Base-by-base conservation (phyloP, 2,113 vertebrate species). In the Lophochroa leadbeateri region DNA sequence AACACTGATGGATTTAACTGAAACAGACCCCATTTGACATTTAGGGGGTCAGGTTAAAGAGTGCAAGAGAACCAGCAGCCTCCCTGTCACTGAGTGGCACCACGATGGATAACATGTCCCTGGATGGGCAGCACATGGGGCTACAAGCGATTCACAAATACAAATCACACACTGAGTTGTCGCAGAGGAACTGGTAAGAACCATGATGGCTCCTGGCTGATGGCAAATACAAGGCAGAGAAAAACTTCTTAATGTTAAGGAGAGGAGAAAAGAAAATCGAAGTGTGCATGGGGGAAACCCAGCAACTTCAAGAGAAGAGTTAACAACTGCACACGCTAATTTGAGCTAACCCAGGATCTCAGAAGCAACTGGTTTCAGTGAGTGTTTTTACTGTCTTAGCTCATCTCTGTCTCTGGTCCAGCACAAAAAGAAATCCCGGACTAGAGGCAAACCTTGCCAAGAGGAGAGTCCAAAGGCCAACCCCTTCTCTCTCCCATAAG, bases 71-170 rank as follows among this genome's bases (percentile, higher is more conserved):
- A n/a, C 15, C 15, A 19, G 16, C 29, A 49, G 44, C 31, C 31
- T 39, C 49, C 44, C 33, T 2, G 23, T 17, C 29, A 0, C 61
- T 2, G 19, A 64, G 35, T 2, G 15, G 53, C 33, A 77, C 8
- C 3, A 1, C 0, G 0, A 55, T 1, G 29, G 44, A 3, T 13
- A 31, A 35, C 0, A 0, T 2, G 7, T 5, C 50, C 67, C 39
- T 46, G 60, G 44, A 11, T 5, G 49, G 83, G 28, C 6, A n/a
- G 8, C 0, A 4, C 4, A 2, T 2, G 13, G 21, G 33, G 58
- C 9, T 17, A 13, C 17, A 1, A 6, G 37, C 69, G 18, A 27
- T 6, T 4, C 9, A 33, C 1, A 15, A 43, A 2, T 19, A 41
- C 35, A 74, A 10, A 33, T 27, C 5, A 9, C 15, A 71, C 9